Evolutionary conservation across 2,888 invertebrate genomes (phyloP).

Genomic region (Ornithoptera alexandrae): DNA sequence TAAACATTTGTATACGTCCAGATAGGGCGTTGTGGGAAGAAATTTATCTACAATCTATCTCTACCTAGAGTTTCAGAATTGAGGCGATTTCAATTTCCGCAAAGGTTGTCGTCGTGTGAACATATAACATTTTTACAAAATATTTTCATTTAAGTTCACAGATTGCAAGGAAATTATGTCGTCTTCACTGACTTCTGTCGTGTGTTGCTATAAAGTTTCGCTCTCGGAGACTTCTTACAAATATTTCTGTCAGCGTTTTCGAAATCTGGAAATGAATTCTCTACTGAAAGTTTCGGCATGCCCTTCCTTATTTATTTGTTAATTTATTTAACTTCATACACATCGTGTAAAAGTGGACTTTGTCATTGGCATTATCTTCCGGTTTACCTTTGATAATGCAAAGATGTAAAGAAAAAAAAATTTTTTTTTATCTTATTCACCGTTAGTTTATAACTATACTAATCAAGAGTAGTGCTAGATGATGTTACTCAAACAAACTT

Average conservation of each 20-base stretch:
- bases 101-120: neutral
- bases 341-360: no score
- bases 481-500: no score
- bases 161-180: neutral
- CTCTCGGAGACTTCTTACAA: neutral
- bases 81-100: neutral
- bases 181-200: neutral
- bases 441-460: no score
- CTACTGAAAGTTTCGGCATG: no score
- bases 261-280: no score
- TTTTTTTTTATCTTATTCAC: no score
- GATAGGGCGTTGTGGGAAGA: neutral
- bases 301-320: no score
- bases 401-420: no score
- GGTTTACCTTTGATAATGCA: no score
- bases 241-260: neutral
- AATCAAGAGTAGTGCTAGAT: no score
- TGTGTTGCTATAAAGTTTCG: neutral
- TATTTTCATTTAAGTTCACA: neutral
- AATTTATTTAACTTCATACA: no score
- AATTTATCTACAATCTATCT: neutral
- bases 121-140: neutral
- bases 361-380: no score
- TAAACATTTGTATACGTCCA: neutral
- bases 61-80: neutral